Evolutionary conservation across 2,888 invertebrate species (phyloP).

Genomic region (Urechis unicinctus): DNA sequence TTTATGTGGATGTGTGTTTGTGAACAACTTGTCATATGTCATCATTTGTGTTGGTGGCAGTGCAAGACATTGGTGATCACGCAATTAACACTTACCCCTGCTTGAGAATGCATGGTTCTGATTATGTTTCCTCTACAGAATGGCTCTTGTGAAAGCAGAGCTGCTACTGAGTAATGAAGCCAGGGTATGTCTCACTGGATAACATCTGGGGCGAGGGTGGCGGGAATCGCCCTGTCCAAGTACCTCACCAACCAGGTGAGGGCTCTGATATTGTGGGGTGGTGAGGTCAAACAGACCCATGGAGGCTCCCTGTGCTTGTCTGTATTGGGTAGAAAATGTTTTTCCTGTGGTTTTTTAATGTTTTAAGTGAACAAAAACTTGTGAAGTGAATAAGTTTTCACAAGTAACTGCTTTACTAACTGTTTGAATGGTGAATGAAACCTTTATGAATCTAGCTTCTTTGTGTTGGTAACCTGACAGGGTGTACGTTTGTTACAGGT

Average conservation of each 20-base stretch:
- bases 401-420: no score
- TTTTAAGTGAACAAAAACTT: no score
- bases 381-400: no score
- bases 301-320: no score
- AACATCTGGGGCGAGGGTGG: slow-evolving; percentile 93
- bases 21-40: background rate
- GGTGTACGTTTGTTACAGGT: no score
- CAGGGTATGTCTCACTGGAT: slow-evolving; percentile 61
- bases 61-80: background rate
- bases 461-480: no score
- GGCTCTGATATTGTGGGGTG: background rate
- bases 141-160: slow-evolving; percentile 67
- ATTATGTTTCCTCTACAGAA: slow-evolving; percentile 49
- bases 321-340: no score
- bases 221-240: slow-evolving; percentile 80
- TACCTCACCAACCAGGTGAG: slow-evolving; percentile 65
- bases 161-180: slow-evolving; percentile 76
- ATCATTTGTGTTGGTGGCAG: background rate
- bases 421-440: no score
- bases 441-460: no score
- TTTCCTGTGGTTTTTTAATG: no score
- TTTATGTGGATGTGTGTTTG: background rate
- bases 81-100: background rate
- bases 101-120: background rate
- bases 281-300: no score